Conservation (phyloP, 2,888 invertebrate species). For the Phengaris alcon region DNA sequence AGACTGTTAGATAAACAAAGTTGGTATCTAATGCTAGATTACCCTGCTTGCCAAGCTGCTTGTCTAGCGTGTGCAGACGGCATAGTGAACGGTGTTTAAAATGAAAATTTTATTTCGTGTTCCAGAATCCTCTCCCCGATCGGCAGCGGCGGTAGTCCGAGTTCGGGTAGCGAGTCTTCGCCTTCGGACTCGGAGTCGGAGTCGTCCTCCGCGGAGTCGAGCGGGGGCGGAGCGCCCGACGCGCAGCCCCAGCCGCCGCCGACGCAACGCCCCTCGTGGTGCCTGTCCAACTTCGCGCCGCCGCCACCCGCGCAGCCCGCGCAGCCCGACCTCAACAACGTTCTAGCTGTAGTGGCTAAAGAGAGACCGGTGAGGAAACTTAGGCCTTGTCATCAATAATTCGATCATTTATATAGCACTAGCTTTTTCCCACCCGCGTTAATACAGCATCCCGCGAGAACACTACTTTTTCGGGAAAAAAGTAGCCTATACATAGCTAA, state of each 20-base stretch:
- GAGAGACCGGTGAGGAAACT: constrained; percentile 62
- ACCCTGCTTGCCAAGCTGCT: no score
- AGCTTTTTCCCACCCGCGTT: no score
- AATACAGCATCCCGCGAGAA: no score
- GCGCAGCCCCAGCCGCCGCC: constrained; percentile 56
- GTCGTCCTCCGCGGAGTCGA: constrained; percentile 76
- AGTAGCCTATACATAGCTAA: no score
- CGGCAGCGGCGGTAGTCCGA: constrained; percentile 66
- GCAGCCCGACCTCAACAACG: constrained; percentile 73
- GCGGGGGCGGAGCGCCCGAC: constrained; percentile 49
- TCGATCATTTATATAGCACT: no score
- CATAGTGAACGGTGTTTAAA: background rate
- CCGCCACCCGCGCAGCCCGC: constrained; percentile 65
- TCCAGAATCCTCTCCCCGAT: constrained; percentile 69
- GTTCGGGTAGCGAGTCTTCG: constrained; percentile 79
- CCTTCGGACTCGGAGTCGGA: constrained; percentile 82
- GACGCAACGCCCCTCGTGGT: constrained; percentile 73
- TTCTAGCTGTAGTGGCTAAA: constrained; percentile 73
- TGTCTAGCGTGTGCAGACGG: no score
- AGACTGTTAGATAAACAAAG: no score
- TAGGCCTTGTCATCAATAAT: no score
- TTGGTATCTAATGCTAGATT: no score
- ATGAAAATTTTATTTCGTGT: background rate
- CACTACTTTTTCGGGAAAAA: no score
- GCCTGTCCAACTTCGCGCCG: constrained; percentile 68